These are phyloP conservation scores for Leptopilina drosophilae DNA, from an alignment of 2,888 invertebrate genomes.

Conservation along the genomic window DNA sequence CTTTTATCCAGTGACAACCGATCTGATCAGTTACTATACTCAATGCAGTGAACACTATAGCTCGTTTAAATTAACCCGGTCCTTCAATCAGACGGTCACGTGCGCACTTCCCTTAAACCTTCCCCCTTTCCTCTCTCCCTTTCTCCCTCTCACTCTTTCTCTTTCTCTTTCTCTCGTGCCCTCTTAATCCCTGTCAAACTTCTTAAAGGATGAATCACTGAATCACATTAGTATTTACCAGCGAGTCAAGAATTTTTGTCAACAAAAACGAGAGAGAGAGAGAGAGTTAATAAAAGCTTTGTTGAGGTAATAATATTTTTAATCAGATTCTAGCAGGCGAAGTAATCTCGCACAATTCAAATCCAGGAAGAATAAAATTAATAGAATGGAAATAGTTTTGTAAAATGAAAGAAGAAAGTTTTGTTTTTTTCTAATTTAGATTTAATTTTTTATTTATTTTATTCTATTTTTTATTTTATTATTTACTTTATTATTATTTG, in stretches of 20 bases:
- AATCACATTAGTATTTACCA: slow-evolving; percentile 43
- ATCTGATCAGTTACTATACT: slow-evolving; percentile 50
- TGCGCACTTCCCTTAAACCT: slow-evolving; percentile 44
- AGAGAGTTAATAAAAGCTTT: neutral
- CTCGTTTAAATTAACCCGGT: slow-evolving; percentile 57
- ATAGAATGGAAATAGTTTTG: too few species aligned
- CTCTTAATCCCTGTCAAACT: slow-evolving; percentile 44
- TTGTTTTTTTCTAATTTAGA: too few species aligned
- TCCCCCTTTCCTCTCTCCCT: slow-evolving; percentile 14
- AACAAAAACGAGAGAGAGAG: neutral
- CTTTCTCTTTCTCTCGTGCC: slow-evolving; percentile 13
- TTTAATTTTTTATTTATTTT: too few species aligned
- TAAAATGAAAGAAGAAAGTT: too few species aligned
- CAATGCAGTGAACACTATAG: slow-evolving; percentile 38
- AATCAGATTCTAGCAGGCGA: neutral
- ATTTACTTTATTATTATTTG: too few species aligned
- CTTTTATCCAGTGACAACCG: slow-evolving; percentile 49
- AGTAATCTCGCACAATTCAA: too few species aligned
- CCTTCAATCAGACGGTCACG: slow-evolving; percentile 52
- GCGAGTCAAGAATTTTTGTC: slow-evolving; percentile 33
- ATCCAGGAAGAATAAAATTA: too few species aligned
- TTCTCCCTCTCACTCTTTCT: slow-evolving; percentile 25
- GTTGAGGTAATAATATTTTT: too few species aligned
- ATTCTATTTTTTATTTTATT: too few species aligned
- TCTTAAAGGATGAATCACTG: slow-evolving; percentile 53